Evolutionary conservation across 2,888 invertebrate genomes (phyloP), one percentile per base, ranked within the genome.

Genomic region (Pollenia amentaria): DNA sequence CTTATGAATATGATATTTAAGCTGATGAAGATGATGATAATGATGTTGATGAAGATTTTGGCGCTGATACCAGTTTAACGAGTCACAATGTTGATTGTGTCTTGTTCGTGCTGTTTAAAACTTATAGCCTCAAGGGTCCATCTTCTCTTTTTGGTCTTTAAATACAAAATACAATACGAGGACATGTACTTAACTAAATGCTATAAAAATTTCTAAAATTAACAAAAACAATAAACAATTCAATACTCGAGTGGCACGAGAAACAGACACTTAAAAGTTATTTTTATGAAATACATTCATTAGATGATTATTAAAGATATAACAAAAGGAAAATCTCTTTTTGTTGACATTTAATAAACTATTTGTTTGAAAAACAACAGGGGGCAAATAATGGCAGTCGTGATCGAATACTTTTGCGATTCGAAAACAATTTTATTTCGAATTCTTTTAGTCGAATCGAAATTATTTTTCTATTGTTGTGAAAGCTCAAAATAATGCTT

Each of bases 171-270:
- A 65, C 38, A 55, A 44, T 60, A 64, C 46, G 40, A 48, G 40
- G 46, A 57, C 70, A n/a, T 64, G 83, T 78, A 57, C 57, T 78
- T 81, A 77, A 72, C 51, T 48, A 72, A 84, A 84, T 72, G 72
- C 42, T 73, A 64, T 84, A 65, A 72, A 29, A 72, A 83, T 77
- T 70, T 77, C 9, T 44, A 70, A 55, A 55, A 64, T 57, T 40
- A 77, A 64, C n/a, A 55, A 77, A n/a, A 77, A 57, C 69, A 76
- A 83, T 70, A 44, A 46, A 46, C 11, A 67, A 18, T 72, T 72
- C 44, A 55, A 51, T 2, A 67, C n/a, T 81, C 9, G 57, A 67
- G 64, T 72, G 72, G 38, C 16, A 51, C 1, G 10, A 64, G 64
- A 38, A 46, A 64, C 14, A 16, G 42, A 60, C 42, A 18, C 38